Percentiles rank a stretch among this genome's conserved stretches.
phyloP scores from a whole-genome alignment of 2,888 invertebrate genomes.

The Platycnemis pennipes region DNA sequence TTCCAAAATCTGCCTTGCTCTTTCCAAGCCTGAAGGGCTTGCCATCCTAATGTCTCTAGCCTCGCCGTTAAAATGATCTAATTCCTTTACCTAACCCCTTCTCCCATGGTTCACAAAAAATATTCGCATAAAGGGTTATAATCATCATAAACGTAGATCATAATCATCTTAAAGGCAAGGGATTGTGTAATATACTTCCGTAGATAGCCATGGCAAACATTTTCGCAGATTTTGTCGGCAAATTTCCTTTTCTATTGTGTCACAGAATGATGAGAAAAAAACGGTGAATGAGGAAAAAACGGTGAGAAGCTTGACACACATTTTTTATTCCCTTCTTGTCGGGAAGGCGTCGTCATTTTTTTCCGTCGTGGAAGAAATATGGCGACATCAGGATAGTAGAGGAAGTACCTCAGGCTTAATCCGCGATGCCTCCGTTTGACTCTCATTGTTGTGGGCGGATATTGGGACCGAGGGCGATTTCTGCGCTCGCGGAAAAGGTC shows the following conservation, averaged over 20 bases:
- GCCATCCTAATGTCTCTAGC: too few relatives aligned
- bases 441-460: not conserved
- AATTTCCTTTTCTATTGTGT: not conserved
- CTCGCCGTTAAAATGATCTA: too few relatives aligned
- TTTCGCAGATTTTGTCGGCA: not conserved
- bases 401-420: not conserved
- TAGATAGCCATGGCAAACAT: too few relatives aligned
- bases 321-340: not conserved
- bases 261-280: not conserved
- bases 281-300: not conserved
- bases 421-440: not conserved
- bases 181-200: too few relatives aligned
- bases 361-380: not conserved
- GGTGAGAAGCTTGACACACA: too few relatives aligned
- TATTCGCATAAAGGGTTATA: too few relatives aligned
- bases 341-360: not conserved
- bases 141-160: too few relatives aligned
- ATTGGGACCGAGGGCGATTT: not conserved
- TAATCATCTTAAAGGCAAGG: too few relatives aligned
- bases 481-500: not conserved
- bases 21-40: too few relatives aligned
- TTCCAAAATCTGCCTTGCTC: too few relatives aligned
- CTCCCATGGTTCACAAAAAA: too few relatives aligned
- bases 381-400: not conserved
- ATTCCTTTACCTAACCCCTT: too few relatives aligned